Base-by-base conservation (phyloP, 2,888 invertebrate genomes). In the Periphyllus acericola region DNA sequence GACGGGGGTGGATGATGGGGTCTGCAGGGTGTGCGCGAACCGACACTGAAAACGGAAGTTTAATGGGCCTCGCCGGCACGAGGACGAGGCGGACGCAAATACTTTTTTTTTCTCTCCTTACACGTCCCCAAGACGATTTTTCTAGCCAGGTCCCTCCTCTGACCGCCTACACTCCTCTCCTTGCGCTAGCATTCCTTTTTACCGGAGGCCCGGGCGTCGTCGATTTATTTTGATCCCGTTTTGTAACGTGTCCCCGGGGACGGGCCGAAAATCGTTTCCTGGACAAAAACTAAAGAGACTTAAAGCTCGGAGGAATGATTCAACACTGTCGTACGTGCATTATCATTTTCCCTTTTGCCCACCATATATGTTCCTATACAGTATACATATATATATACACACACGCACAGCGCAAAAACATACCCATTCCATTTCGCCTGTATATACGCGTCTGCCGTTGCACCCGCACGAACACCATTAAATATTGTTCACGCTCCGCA, bases 141-240 rank as follows among this genome's bases (percentile, higher is more conserved):
- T 87, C 80, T 87, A 87, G 81, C 80, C 40, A 66, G 81, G 32
- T 34, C 52, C 40, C 17, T 55, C 55, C 72, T 40, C 55, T 4
- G 8, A 32, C 72, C 32, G 4, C 6, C n/a, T 46, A 14, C 34
- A 55, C 29, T 40, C n/a, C n/a, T 74, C 17, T 19, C 25, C 71
- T 25, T 19, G n/a, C 40, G 46, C 75, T 76, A 17, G 85, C 25
- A 9, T 84, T 60, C 74, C 81, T 87, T 87, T 87, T 87, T 87
- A 87, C 87, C 81, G 87, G 81, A 87, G 87, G 81, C 87, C 29
- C 60, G 21, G 72, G 60, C 87, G 87, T 87, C 87, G 87, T 87
- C 87, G 87, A 87, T 87, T 87, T 87, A 87, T 87, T 87, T 87
- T 81, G 87, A 87, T 87, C 87, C 87, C 80, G 87, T 87, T 87